These are phyloP conservation scores for Psittacara wagleri DNA, from an alignment of 2,113 vertebrate species.

Conservation along the genomic window DNA sequence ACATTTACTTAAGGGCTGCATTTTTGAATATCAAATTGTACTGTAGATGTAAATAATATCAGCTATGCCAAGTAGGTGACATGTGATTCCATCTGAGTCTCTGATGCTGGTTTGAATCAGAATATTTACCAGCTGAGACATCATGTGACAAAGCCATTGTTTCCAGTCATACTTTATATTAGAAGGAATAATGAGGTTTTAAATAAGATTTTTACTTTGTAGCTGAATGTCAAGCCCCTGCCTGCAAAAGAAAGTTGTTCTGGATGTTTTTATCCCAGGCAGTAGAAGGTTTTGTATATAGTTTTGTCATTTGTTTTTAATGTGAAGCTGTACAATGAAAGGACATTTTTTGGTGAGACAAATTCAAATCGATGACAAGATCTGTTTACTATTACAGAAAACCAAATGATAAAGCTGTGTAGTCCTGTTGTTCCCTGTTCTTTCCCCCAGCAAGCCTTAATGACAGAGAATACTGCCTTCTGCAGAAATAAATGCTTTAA, in stretches of 20 bases:
- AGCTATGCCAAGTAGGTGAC: constrained; percentile 51
- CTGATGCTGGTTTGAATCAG: constrained; percentile 28
- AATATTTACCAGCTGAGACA: constrained; percentile 45
- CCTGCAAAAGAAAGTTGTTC: neutral
- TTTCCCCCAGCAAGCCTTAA: neutral
- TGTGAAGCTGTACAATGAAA: neutral
- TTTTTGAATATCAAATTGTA: constrained; percentile 26
- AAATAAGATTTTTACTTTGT: neutral
- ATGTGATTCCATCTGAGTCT: constrained; percentile 35
- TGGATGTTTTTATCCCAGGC: neutral
- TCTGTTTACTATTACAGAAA: neutral
- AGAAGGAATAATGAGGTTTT: neutral
- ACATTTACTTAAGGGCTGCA: constrained; percentile 6
- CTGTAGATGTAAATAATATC: neutral
- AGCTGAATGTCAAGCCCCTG: neutral
- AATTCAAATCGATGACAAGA: neutral
- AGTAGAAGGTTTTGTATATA: neutral
- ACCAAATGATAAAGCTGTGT: neutral
- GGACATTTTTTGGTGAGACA: neutral
- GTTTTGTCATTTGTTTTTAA: neutral
- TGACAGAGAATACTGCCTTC: neutral
- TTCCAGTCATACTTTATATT: neutral
- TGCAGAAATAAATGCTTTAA: neutral
- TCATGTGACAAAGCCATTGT: neutral
- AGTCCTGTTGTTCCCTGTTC: neutral